These are phyloP conservation scores for Acanthurus leucopareius DNA, from an alignment of 2,797 vertebrate species.

Conservation along the genomic window DNA sequence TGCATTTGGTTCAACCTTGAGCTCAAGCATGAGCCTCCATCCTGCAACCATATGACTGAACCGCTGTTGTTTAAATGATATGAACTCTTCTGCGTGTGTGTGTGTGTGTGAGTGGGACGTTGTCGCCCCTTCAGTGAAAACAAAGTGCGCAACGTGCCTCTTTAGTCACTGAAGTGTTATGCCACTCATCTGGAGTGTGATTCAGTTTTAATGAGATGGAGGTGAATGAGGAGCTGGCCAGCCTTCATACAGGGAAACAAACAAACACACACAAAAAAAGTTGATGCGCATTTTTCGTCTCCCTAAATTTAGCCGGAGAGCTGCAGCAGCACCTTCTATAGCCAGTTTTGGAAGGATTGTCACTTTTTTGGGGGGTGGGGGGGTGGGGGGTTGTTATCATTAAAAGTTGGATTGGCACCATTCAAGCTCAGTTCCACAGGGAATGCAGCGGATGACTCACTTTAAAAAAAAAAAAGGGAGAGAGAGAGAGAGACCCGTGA, in stretches of 20 bases:
- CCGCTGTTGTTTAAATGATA: slow-evolving; percentile 4
- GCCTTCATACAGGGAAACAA: slow-evolving; percentile 33
- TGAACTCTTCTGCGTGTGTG: background rate
- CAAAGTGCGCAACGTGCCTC: slow-evolving; percentile 42
- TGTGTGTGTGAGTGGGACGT: background rate
- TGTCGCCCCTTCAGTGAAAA: slow-evolving; percentile 37
- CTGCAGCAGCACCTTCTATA: slow-evolving; percentile 3
- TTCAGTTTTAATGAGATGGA: slow-evolving; percentile 74
- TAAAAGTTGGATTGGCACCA: slow-evolving; percentile 46
- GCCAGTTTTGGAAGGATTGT: slow-evolving; percentile 11
- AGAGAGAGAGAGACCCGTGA: slow-evolving; percentile 1
- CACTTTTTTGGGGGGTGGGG: background rate
- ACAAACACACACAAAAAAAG: background rate
- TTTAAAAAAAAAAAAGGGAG: background rate
- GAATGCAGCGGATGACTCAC: slow-evolving; percentile 19
- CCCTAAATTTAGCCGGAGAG: slow-evolving; percentile 53
- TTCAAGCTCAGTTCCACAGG: slow-evolving; percentile 23
- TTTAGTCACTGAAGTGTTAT: slow-evolving; percentile 58
- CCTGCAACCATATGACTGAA: background rate
- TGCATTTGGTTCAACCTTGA: slow-evolving; percentile 31
- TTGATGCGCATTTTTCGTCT: slow-evolving; percentile 41
- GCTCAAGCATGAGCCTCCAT: background rate
- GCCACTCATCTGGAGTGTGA: slow-evolving; percentile 65
- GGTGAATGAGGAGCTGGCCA: slow-evolving; percentile 62
- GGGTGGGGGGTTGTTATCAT: background rate